These are phyloP conservation scores for Macrotis lagotis DNA, from an alignment of 2,113 vertebrate genomes.

Conservation along the genomic window DNA sequence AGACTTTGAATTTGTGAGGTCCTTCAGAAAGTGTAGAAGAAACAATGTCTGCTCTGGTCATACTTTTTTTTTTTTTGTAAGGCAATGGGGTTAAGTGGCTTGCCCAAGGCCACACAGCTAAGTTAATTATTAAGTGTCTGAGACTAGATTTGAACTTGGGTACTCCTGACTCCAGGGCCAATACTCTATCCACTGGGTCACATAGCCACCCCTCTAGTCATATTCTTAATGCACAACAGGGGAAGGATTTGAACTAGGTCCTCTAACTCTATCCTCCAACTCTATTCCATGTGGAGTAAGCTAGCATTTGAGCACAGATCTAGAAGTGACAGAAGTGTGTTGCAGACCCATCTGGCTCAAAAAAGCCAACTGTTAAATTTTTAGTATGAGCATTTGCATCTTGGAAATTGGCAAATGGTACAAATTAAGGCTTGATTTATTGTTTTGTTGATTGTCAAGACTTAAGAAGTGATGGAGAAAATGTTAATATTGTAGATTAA, in stretches of 20 bases:
- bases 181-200: no score
- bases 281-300: background rate
- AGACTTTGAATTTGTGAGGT: background rate
- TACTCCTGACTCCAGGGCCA: no score
- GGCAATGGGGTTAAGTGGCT: no score
- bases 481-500: background rate
- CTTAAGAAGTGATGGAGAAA: background rate
- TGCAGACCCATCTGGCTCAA: background rate
- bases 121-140: no score
- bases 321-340: background rate
- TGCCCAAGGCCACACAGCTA: no score
- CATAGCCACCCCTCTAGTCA: no score
- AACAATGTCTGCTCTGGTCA: background rate
- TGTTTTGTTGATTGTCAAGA: background rate
- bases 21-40: background rate
- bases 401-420: background rate
- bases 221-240: background rate
- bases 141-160: no score
- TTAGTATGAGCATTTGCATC: background rate
- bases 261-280: background rate
- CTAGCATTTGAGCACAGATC: background rate
- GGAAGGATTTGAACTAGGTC: background rate
- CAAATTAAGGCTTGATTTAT: background rate
- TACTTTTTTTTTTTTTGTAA: no score
- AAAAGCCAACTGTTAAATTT: background rate